Evolutionary conservation across 2,888 invertebrate genomes (phyloP), one percentile per base, ranked within the genome.

Genomic region (Epistrophella euchroma): DNA sequence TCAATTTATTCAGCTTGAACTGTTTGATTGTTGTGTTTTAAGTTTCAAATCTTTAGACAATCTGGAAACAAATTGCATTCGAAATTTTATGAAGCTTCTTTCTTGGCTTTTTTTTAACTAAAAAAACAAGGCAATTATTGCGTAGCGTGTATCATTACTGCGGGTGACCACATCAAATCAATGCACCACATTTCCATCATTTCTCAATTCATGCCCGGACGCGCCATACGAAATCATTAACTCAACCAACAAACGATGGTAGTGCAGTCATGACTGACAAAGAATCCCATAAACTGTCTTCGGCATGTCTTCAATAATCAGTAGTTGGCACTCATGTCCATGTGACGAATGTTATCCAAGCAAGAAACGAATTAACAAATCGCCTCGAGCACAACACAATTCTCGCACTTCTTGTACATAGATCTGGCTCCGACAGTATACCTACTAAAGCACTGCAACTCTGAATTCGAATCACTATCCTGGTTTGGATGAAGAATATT

Each of bases 291-390:
- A 79, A 79, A 71, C 47, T 74, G 83, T 79, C 70, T 79, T 74
- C 71, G 47, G 28, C 64, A 66, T 71, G 66, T 82, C 76, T 77
- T 72, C 66, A 40, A 66, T 66, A 75, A 80, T 85, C 85, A 68
- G 76, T 76, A 85, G 81, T 80, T 81, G 66, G 68, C 58, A 66
- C 64, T 55, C 58, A 68, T 64, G 52, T 80, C 76, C 76, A 77
- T 81, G 85, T 85, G 85, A 85, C 81, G 85, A 85, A 85, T 85
- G 76, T 85, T 81, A 81, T 85, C 85, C 85, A 81, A 85, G 81
- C 80, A 85, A 80, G 72, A 72, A 76, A 60, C 80, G 58, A 85
- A 85, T 85, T 85, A 80, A 81, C 85, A 85, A 85, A 85, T 85
- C 85, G 85, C 85, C 76, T 81, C 60, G 32, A 66, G 84, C 84